These are phyloP conservation scores for Kryptolebias marmoratus DNA, from an alignment of 2,113 vertebrate species.

Conservation along the genomic window DNA sequence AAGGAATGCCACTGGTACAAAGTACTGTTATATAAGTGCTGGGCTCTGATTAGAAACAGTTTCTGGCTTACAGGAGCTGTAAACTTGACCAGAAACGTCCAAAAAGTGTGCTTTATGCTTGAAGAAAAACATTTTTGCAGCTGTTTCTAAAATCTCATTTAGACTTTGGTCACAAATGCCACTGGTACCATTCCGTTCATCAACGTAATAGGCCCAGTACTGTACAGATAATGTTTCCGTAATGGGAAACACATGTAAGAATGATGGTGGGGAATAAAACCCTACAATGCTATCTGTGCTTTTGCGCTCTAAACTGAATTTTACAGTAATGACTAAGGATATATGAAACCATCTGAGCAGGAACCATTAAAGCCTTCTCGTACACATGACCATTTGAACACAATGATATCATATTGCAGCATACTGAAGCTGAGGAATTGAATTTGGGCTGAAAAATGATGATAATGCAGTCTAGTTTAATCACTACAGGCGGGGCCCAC, in stretches of 20 bases:
- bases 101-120: conserved; percentile 1
- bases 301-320: conserved; percentile 40
- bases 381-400: conserved; percentile 62
- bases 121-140: conserved; percentile 9
- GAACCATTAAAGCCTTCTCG: conserved; percentile 49
- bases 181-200: conserved; percentile 35
- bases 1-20: conserved; percentile 44
- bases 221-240: conserved; percentile 45
- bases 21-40: conserved; percentile 5
- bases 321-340: conserved; percentile 60
- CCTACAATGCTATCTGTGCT: conserved; percentile 23
- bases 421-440: conserved; percentile 31
- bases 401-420: conserved; percentile 45
- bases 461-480: conserved; percentile 18
- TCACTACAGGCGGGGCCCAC: neutral
- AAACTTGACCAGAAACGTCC: conserved; percentile 16
- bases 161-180: conserved; percentile 46
- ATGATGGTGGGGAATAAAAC: conserved; percentile 42
- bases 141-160: conserved; percentile 35
- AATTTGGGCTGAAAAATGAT: conserved; percentile 36
- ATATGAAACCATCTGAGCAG: conserved; percentile 50
- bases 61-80: neutral
- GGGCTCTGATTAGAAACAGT: conserved; percentile 5
- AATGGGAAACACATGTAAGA: conserved; percentile 51
- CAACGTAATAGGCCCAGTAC: conserved; percentile 15